Conservation (phyloP, 2,113 vertebrate genomes). For the Artemisiospiza belli region DNA sequence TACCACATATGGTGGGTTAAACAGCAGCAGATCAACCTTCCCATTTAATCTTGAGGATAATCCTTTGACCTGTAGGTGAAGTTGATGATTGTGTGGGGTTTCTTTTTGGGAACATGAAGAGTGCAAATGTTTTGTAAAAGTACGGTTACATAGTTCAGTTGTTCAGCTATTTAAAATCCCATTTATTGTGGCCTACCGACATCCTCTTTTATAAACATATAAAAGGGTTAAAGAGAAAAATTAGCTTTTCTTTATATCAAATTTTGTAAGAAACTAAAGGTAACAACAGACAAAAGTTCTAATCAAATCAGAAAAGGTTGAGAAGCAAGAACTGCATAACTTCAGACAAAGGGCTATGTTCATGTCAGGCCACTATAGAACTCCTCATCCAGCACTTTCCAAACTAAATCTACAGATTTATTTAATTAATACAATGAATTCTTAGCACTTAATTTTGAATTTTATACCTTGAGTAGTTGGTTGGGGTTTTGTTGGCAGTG, state of each 20-base stretch:
- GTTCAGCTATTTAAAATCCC: background rate
- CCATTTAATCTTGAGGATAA: conserved; percentile 83
- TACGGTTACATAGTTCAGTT: background rate
- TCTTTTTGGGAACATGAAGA: background rate
- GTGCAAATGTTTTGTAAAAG: background rate
- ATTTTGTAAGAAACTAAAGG: background rate
- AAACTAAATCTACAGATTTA: background rate
- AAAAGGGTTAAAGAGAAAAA: background rate
- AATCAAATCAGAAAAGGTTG: background rate
- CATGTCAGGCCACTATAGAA: background rate
- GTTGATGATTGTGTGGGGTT: background rate
- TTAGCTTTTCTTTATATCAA: background rate
- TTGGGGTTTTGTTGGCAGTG: background rate
- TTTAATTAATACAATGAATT: background rate
- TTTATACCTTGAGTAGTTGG: background rate
- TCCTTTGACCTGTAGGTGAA: conserved; percentile 77
- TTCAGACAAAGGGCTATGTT: background rate
- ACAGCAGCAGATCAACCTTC: conserved; percentile 91
- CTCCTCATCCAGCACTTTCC: background rate
- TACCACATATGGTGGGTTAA: conserved; percentile 95
- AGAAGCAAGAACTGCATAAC: background rate
- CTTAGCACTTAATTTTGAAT: background rate
- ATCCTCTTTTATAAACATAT: background rate
- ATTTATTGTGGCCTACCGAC: background rate
- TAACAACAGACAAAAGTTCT: background rate